A percentile compares a stretch with the other conserved stretches of the same genome.
Evolutionary conservation across 2,888 invertebrate species (phyloP).

Genomic region (Sesia apiformis): DNA sequence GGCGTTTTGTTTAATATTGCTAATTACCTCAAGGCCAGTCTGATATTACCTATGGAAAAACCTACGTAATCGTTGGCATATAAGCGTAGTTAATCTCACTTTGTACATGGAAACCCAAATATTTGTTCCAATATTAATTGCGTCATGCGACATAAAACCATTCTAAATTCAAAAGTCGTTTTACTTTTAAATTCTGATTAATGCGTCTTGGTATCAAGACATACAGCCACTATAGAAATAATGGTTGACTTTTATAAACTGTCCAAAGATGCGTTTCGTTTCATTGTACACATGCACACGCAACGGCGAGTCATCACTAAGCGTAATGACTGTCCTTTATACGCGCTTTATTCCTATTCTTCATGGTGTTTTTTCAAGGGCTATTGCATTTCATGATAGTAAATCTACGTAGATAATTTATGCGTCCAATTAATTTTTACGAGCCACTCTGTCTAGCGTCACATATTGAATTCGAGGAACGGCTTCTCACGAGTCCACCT

Average conservation of each 20-base stretch:
- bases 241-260: not conserved
- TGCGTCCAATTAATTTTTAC: conserved; percentile 57
- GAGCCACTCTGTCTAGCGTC: conserved; percentile 57
- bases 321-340: conserved; percentile 51
- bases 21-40: too few relatives aligned
- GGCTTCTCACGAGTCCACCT: conserved; percentile 47
- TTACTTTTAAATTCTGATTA: not conserved
- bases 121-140: conserved; percentile 5
- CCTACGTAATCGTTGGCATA: too few relatives aligned
- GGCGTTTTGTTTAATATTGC: too few relatives aligned
- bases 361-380: conserved; percentile 13
- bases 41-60: too few relatives aligned
- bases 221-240: not conserved
- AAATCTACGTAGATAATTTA: conserved; percentile 54
- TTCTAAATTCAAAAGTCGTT: not conserved
- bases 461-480: conserved; percentile 45
- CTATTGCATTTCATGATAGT: conserved; percentile 45
- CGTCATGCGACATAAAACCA: too few relatives aligned
- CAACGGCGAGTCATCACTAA: conserved; percentile 15
- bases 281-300: not conserved
- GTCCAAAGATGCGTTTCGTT: not conserved
- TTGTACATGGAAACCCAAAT: too few relatives aligned
- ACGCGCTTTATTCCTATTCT: conserved; percentile 35
- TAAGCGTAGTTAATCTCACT: too few relatives aligned
- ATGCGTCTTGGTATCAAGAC: not conserved